Evolutionary conservation across 37 sponge, comb jelly and placozoan species (phyloP), one percentile per base, ranked within the genome.

Genomic region (Beroe ovata): DNA sequence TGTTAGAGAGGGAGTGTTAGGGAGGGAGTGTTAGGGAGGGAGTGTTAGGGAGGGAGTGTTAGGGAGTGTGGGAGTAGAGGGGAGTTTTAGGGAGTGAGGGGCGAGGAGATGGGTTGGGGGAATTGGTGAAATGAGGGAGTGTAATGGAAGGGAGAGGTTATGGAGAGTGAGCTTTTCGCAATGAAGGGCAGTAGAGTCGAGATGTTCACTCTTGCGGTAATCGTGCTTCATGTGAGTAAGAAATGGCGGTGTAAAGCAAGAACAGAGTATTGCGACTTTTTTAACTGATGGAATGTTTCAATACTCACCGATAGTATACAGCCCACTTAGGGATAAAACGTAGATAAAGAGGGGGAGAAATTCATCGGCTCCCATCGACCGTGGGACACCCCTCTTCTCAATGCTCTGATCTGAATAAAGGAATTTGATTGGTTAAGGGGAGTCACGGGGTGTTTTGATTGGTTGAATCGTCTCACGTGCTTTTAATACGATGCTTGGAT

Each of bases 271-370:
- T n/a, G n/a, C n/a, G n/a, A n/a, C n/a, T n/a, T n/a, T n/a, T n/a
- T n/a, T n/a, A n/a, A n/a, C n/a, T n/a, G n/a, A n/a, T n/a, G n/a
- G n/a, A n/a, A n/a, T n/a, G 11, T 47, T 47, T 47, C 11, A 4
- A 66, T 34, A 66, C 69, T 4, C 3, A 77, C 84, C 84, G 8
- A 54, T 54, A 40, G 42, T 77, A 25, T 77, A 23, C 3, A 77
- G 84, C 1, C 84, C 84, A 40, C 84, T 77, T 6, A 77, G 84
- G 4, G 84, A 30, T 54, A 77, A 35, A 77, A 77, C 84, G 84
- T 77, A 77, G 84, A 77, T 77, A 25, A 77, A 77, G 3, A 77
- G 22, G n/a, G 84, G 84, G 18, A 77, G 84, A 77, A 77, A 77
- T 54, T 77, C 84, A 41, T 77, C 84, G 23, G 84, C 84, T n/a